Evolutionary conservation across 2,113 vertebrate genomes (phyloP).

Genomic region (Myiozetetes cayanensis): DNA sequence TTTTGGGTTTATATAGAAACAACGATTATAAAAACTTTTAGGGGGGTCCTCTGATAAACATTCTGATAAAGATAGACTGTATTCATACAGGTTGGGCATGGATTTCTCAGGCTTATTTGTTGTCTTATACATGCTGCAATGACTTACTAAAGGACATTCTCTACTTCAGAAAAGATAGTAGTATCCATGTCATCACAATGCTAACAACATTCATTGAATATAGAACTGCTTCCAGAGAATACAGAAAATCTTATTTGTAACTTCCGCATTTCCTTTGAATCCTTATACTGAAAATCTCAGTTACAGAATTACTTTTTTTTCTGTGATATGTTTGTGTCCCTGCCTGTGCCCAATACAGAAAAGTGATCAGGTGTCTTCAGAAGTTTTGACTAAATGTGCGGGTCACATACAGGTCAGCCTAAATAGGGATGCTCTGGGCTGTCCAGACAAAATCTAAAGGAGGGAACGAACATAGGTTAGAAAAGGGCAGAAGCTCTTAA

Average conservation of each 20-base stretch:
- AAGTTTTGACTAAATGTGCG: not conserved
- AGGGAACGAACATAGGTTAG: not conserved
- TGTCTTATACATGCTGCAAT: not conserved
- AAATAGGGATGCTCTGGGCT: not conserved
- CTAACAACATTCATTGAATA: not conserved
- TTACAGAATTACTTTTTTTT: not conserved
- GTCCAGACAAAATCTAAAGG: not conserved
- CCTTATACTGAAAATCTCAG: not conserved
- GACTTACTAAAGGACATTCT: not conserved
- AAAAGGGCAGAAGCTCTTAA: not conserved
- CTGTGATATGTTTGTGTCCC: accelerated
- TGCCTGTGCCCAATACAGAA: not conserved
- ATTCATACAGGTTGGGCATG: not conserved
- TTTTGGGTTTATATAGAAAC: not conserved
- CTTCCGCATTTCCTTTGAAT: not conserved
- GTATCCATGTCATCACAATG: not conserved
- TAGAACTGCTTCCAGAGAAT: not conserved
- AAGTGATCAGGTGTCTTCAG: not conserved
- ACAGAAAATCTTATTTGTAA: not conserved
- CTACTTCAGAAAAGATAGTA: not conserved
- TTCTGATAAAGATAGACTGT: not conserved
- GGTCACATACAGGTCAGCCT: not conserved
- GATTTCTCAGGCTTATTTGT: not conserved
- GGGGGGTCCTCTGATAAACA: not conserved
- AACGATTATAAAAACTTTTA: not conserved